A percentile compares a stretch with the other conserved stretches of the same genome.
These are phyloP conservation scores for Percina caprodes DNA, from an alignment of 2,113 vertebrate species.

Conservation along the genomic window DNA sequence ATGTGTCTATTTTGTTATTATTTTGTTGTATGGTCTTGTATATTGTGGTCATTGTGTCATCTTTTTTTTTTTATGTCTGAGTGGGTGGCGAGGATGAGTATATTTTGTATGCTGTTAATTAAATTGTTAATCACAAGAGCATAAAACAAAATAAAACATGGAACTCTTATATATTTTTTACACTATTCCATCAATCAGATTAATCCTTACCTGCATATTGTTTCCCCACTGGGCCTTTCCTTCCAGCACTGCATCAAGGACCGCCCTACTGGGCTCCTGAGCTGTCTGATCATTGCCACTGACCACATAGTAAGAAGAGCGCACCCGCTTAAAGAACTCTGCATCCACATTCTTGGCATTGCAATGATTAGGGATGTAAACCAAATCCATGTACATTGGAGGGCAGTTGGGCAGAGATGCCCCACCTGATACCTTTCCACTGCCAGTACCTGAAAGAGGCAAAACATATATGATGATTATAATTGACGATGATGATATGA, in stretches of 20 bases:
- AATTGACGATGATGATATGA: too few species aligned
- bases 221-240: conserved; percentile 95
- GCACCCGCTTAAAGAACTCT: conserved; percentile 96
- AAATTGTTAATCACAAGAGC: too few species aligned
- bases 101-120: too few species aligned
- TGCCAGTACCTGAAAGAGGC: conserved; percentile 82
- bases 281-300: conserved; percentile 93
- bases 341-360: conserved; percentile 95
- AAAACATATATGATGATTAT: background rate
- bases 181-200: background rate
- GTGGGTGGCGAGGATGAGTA: too few species aligned
- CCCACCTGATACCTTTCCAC: conserved; percentile 85
- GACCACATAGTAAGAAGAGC: conserved; percentile 97
- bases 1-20: too few species aligned
- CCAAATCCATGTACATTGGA: conserved; percentile 95
- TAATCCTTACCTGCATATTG: conserved; percentile 90
- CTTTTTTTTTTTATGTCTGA: too few species aligned
- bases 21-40: too few species aligned
- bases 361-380: conserved; percentile 98
- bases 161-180: background rate
- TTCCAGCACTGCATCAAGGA: conserved; percentile 94
- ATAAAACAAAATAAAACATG: too few species aligned
- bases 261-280: conserved; percentile 92
- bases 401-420: conserved; percentile 89
- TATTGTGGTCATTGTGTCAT: too few species aligned